Percentiles rank a stretch among this genome's conserved stretches.
Conservation (phyloP, 37 sponge, comb jelly and placozoan species). For the Cliona cf. orientalis region DNA sequence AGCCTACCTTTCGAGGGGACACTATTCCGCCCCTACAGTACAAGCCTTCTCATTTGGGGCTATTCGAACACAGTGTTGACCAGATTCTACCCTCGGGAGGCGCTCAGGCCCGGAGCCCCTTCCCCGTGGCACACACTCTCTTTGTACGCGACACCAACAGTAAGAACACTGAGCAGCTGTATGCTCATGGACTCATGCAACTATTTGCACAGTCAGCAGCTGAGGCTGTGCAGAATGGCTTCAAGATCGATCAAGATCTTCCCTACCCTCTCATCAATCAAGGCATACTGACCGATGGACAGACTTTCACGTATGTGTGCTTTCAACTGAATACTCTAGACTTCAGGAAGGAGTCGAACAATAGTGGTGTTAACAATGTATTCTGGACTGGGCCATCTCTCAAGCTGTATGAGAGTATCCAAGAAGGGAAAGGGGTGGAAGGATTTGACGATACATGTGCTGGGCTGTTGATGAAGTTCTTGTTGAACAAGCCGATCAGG, state of each 20-base stretch:
- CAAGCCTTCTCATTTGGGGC: slow-evolving; percentile 32
- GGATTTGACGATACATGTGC: slow-evolving; percentile 59
- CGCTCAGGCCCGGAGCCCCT: slow-evolving; percentile 35
- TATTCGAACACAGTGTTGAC: slow-evolving; percentile 66
- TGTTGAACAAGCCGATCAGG: slow-evolving; percentile 48
- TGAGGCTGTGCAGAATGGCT: slow-evolving; percentile 77
- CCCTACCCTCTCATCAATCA: slow-evolving; percentile 64
- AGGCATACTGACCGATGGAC: slow-evolving; percentile 72
- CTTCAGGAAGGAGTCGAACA: slow-evolving; percentile 21
- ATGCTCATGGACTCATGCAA: slow-evolving; percentile 67
- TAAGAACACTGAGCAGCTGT: slow-evolving; percentile 26
- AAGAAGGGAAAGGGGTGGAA: slow-evolving; percentile 13
- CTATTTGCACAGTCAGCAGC: slow-evolving; percentile 72
- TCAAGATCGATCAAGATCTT: slow-evolving; percentile 56
- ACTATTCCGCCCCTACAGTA: slow-evolving; percentile 30
- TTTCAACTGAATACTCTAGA: slow-evolving; percentile 84
- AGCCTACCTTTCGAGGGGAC: slow-evolving; percentile 23
- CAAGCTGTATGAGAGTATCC: slow-evolving; percentile 36
- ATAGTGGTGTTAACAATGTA: slow-evolving; percentile 38
- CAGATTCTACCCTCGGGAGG: slow-evolving; percentile 76
- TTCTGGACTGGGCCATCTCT: slow-evolving; percentile 74
- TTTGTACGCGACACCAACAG: slow-evolving; percentile 38
- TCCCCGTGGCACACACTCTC: slow-evolving; percentile 66
- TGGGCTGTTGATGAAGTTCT: slow-evolving; percentile 49
- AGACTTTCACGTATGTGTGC: slow-evolving; percentile 70